These are phyloP conservation scores for Idaea straminata DNA, from an alignment of 2,888 invertebrate species.

Conservation along the genomic window DNA sequence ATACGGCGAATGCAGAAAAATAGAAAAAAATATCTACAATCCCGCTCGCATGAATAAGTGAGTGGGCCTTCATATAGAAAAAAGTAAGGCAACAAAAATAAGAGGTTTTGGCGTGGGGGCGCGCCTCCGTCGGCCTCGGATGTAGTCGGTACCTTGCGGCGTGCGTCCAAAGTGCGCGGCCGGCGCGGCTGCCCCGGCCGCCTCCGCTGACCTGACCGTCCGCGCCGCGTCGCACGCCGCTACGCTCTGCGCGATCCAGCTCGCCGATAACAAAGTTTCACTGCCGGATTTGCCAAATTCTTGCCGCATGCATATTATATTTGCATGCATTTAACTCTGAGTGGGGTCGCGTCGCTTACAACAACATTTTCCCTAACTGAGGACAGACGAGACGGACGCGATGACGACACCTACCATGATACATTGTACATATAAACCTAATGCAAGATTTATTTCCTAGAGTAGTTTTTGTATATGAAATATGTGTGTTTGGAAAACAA, in stretches of 20 bases:
- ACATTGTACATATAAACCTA: no score
- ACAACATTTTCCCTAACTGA: neutral
- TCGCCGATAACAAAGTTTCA: constrained; percentile 16
- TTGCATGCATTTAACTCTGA: constrained; percentile 9
- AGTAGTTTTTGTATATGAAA: no score
- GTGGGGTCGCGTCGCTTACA: neutral
- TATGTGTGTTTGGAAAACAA: no score
- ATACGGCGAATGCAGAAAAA: constrained; percentile 67
- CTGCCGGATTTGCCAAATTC: constrained; percentile 14
- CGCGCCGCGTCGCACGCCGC: constrained; percentile 14
- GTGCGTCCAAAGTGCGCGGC: constrained; percentile 16
- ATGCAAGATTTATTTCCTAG: no score
- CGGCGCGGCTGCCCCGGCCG: constrained; percentile 16
- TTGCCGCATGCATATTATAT: constrained; percentile 16
- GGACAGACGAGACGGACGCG: neutral
- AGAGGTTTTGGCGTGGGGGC: constrained; percentile 40
- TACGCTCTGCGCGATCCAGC: constrained; percentile 3
- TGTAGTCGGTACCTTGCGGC: constrained; percentile 27
- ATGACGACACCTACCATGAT: no score
- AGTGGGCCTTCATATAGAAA: constrained; percentile 75
- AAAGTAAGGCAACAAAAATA: constrained; percentile 66
- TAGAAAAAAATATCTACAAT: constrained; percentile 70
- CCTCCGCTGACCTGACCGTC: constrained; percentile 10
- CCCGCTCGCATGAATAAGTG: constrained; percentile 77
- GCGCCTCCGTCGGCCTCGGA: constrained; percentile 28